Conservation (phyloP, 1,140 invertebrate genomes). For the Philopotamus ludificatus region DNA sequence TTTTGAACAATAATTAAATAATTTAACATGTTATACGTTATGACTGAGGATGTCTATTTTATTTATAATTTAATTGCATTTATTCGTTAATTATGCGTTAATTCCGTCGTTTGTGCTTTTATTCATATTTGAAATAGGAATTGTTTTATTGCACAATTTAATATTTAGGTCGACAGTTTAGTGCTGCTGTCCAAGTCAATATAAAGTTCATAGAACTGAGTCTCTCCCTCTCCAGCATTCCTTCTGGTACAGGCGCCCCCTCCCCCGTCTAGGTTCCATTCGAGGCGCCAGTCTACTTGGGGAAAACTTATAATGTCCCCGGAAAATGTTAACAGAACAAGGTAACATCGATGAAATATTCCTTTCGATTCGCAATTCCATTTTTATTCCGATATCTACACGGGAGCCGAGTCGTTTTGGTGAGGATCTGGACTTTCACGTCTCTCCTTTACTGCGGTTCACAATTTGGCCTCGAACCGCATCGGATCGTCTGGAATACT, state of each 20-base stretch:
- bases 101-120: too few relatives aligned
- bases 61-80: too few relatives aligned
- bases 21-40: too few relatives aligned
- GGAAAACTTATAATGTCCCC: background rate
- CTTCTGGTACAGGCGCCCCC: background rate
- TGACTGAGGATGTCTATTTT: too few relatives aligned
- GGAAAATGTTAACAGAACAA: background rate
- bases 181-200: background rate
- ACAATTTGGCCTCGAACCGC: background rate
- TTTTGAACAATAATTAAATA: too few relatives aligned
- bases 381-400: too few relatives aligned
- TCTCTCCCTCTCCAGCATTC: background rate
- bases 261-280: background rate
- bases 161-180: background rate
- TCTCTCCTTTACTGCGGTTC: background rate
- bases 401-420: too few relatives aligned
- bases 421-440: background rate
- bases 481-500: too few relatives aligned
- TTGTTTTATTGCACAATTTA: background rate
- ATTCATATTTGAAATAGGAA: background rate
- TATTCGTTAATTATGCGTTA: too few relatives aligned
- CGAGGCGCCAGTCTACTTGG: background rate
- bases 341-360: background rate
- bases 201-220: background rate
- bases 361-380: too few relatives aligned